Evolutionary conservation across 2,113 vertebrate genomes (phyloP).

Genomic region (Grallaria varia): DNA sequence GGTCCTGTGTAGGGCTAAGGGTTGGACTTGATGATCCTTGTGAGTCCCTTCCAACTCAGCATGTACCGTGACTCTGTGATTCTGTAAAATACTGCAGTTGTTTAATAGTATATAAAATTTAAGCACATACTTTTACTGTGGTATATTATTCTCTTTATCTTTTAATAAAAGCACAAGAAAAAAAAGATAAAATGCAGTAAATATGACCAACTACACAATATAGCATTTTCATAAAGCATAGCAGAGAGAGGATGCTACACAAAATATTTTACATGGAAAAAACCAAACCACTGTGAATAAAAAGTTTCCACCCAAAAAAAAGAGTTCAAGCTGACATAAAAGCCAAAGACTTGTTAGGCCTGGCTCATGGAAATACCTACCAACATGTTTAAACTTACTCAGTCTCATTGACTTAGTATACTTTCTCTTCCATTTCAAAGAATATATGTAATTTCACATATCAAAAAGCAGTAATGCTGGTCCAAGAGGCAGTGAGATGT

Average conservation of each 20-base stretch:
- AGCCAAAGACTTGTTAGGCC: not conserved
- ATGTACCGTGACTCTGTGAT: not conserved
- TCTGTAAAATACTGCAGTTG: not conserved
- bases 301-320: not conserved
- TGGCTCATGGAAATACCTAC: not conserved
- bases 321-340: not conserved
- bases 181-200: not conserved
- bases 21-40: not conserved
- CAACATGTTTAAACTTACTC: not conserved
- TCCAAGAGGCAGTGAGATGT: slow-evolving; percentile 1
- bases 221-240: not conserved
- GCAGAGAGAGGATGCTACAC: not conserved
- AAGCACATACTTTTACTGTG: not conserved
- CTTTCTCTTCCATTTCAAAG: slow-evolving; percentile 34
- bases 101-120: not conserved
- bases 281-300: not conserved
- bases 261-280: not conserved
- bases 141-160: not conserved
- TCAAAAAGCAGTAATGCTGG: slow-evolving; percentile 11
- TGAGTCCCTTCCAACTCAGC: not conserved
- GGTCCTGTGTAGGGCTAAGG: not conserved
- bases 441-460: slow-evolving; percentile 57
- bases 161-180: slow-evolving; percentile 6
- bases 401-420: not conserved
- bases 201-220: not conserved